phyloP scores from a whole-genome alignment of 2,888 invertebrate species.

The Hipparchia semele region DNA sequence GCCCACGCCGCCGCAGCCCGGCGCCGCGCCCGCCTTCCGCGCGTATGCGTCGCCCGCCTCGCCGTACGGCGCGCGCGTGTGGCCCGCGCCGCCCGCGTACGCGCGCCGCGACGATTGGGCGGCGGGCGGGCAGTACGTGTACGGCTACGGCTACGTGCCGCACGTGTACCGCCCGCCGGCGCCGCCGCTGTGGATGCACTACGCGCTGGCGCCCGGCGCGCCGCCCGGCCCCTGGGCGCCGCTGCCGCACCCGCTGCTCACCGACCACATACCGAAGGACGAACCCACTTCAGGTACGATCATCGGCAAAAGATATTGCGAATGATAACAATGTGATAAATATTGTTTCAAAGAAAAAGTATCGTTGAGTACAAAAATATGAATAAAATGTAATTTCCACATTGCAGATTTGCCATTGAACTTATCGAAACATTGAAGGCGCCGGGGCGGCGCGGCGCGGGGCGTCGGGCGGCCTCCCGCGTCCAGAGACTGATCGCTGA shows the following conservation, averaged over 20 bases:
- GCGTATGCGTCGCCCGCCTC: slow-evolving; percentile 47
- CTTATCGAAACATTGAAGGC: slow-evolving; percentile 90
- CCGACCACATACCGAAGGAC: slow-evolving; percentile 81
- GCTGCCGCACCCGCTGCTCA: slow-evolving; percentile 74
- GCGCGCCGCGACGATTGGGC: slow-evolving; percentile 62
- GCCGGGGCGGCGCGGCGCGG: slow-evolving; percentile 50
- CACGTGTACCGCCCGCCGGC: slow-evolving; percentile 61
- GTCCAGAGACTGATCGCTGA: slow-evolving; percentile 4
- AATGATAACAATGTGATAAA: too few relatives aligned
- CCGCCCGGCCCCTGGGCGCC: slow-evolving; percentile 81
- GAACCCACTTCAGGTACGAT: slow-evolving; percentile 83
- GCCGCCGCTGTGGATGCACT: slow-evolving; percentile 77
- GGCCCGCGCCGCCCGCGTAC: slow-evolving; percentile 60
- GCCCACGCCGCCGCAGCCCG: slow-evolving; percentile 64
- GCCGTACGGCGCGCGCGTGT: slow-evolving; percentile 45
- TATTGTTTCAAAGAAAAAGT: not conserved
- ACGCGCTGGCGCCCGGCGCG: slow-evolving; percentile 67
- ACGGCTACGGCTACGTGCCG: slow-evolving; percentile 69
- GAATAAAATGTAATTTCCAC: not conserved
- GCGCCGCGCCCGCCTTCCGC: slow-evolving; percentile 46
- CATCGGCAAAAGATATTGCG: not conserved
- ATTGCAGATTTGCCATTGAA: slow-evolving; percentile 94
- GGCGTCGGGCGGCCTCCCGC: slow-evolving; percentile 10
- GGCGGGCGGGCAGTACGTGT: slow-evolving; percentile 60
- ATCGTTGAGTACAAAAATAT: too few relatives aligned